Base-by-base conservation (phyloP, 2,113 vertebrate species). In the Rhinoderma darwinii region DNA sequence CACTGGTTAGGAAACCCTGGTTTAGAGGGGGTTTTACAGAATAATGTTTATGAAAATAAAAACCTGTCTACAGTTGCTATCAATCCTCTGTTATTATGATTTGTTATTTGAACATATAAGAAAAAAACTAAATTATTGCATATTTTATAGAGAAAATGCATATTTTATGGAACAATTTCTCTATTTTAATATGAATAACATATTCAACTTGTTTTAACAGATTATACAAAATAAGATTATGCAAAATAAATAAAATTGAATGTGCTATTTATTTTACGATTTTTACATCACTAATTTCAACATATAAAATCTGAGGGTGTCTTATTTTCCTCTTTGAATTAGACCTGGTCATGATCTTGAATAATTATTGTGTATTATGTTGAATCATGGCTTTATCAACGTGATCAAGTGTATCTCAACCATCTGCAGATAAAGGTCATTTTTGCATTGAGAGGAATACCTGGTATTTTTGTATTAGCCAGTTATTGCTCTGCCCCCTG, bases 281-380 rank as follows among this genome's bases (percentile, higher is more conserved):
- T 25, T 44, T 1, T 27, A 82, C 18, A 25, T 51, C 30, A 63
- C 80, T 74, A 87, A 87, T 50, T 59, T 74, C 30, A 18, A 59
- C 68, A 75, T 82, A 63, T 87, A 74, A 4, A 82, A 73, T 87
- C 35, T 61, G 47, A 54, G 27, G 47, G 43, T 82, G 72, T 82
- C 41, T 82, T 75, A 75, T 75, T 82, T 66, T 82, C 50, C 51
- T 74, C 72, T 32, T 35, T 44, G 79, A 75, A 87, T 87, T 87
- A 87, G 70, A 87, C 86, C 78, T 87, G 86, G 78, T 87, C 78
- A 87, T 87, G 86, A 87, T 87, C 78, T 82, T 87, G 86, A 87
- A 87, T 82, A 51, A 87, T 87, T 87, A 82, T 74, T 82, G 86
- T 87, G 79, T 82, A 87, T 87, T 87, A 87, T 87, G 79, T 87